Base-by-base conservation (phyloP, 2,797 vertebrate genomes). In the Channa striata region DNA sequence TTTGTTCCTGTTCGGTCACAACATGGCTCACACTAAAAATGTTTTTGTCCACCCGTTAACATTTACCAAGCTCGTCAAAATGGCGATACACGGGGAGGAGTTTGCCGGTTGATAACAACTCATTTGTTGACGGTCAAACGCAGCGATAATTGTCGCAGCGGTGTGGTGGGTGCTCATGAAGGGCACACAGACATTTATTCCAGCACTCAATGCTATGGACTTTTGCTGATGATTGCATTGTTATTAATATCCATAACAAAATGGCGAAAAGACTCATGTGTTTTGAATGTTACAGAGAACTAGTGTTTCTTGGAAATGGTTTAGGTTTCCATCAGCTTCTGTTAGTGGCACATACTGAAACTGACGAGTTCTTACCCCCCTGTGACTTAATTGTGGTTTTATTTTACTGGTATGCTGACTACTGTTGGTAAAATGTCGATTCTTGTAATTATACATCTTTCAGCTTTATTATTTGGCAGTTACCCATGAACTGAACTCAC, bases 51-150 rank as follows among this genome's bases (percentile, higher is more conserved):
- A 48, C 7, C 57, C 60, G 56, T 82, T 65, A 60, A 89, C 53
- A 64, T 46, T 74, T 74, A 49, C 48, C 21, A 13, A 71, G 75
- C 67, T 63, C 77, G 74, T 78, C 94, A 95, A 95, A 94, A 94
- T 95, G 94, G 94, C 94, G 93, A 90, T 89, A 87, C 63, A 49
- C 80, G 72, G 91, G 93, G 92, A 93, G 93, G 93, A 92, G 91
- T 90, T 91, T 67, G 23, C 6, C 47, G 50, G 73, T 56, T 79
- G 78, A 86, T 87, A 90, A 89, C 84, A 88, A 87, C 63, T 82
- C 50, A 39, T 73, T 83, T 84, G 72, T 81, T 84, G 34, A 77
- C 47, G 46, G 37, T 65, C 17, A 69, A 69, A 70, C 9, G 42
- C 23, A 8, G 6, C 16, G 8, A n/a, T 42, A 13, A 52, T 50